Base-by-base conservation (phyloP, 1,140 invertebrate species). In the Proales similis region DNA sequence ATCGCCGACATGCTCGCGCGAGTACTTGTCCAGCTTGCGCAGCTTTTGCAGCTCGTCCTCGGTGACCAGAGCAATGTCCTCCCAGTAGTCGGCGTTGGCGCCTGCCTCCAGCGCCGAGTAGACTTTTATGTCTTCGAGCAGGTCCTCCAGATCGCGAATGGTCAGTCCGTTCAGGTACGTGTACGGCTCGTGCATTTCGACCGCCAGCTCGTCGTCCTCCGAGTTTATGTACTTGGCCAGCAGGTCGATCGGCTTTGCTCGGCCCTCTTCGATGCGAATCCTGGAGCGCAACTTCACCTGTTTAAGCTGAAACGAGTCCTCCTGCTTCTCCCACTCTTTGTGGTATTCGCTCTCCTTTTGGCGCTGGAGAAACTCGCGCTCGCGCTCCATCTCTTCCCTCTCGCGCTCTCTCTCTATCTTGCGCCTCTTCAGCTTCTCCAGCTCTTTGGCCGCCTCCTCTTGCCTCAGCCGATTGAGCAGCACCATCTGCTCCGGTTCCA, bases 151-250 rank as follows among this genome's bases (percentile, higher is more conserved):
- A 74, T 99, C 93, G 65, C 85, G 83, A 6, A 88, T 82, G 4
- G 86, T 85, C 24, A 97, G 76, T 2, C 92, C 93, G 72, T 92
- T 88, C 0, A 98, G 78, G 72, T 94, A 92, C 0, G 88, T 89
- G 69, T 95, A 97, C 0, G 94, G 93, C 74, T 98, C 92, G 70
- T 94, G 89, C 87, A 98, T 92, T 78, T 97, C 92, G 22, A 95
- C 85, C 2, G 88, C 72, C 6, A 77, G 66, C 63, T 77, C 73
- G 73, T 89, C 86, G 68, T 90, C 87, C 70, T 92, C 88, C 0
- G 86, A 86, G 71, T 71, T 89, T 24, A 97, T 90, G 70, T 97
- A 98, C 75, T 93, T 90, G 0, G 91, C 91, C 38, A 98, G 76
- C 48, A 97, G 79, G 81, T 99, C 95, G 68, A 99, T 98, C 0